Conservation (phyloP, 37 sponge, comb jelly and placozoan genomes). For the Ephydatia muelleri region DNA sequence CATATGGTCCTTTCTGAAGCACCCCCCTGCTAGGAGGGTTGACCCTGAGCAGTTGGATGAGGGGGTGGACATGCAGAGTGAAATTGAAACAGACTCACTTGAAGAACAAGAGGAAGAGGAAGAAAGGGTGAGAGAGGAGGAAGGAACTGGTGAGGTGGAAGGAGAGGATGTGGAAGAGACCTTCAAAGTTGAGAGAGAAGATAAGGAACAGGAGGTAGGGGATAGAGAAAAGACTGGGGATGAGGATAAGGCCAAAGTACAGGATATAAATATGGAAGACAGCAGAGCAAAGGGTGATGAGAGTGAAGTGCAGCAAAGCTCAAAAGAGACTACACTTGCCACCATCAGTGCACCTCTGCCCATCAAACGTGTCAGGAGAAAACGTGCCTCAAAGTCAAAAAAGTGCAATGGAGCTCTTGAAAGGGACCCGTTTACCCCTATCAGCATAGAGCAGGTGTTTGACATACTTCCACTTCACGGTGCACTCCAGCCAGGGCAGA, state of each 20-base stretch:
- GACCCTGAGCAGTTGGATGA: constrained; percentile 68
- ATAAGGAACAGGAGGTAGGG: background rate
- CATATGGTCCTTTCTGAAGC: constrained; percentile 85
- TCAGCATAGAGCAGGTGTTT: constrained; percentile 88
- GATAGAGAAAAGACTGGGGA: constrained; percentile 1
- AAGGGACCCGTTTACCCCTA: constrained; percentile 52
- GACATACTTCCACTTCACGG: constrained; percentile 97
- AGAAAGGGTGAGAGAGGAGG: constrained; percentile 3
- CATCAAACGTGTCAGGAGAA: background rate
- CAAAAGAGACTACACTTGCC: background rate
- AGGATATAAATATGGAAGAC: background rate
- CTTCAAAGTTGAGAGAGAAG: constrained; percentile 12
- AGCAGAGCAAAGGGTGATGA: too few relatives aligned
- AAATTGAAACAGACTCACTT: constrained; percentile 51
- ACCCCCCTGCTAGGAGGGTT: constrained; percentile 49
- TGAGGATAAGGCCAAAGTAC: constrained; percentile 17
- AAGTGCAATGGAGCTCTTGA: constrained; percentile 38
- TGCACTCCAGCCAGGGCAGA: constrained; percentile 70
- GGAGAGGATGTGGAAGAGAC: constrained; percentile 12
- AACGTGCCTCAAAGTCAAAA: too few relatives aligned
- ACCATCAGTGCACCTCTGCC: background rate
- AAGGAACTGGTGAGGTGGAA: background rate
- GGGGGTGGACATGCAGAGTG: constrained; percentile 77
- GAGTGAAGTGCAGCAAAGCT: background rate
- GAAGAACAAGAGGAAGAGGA: background rate